phyloP scores from a whole-genome alignment of 1,140 invertebrate species.

The Charaxes varanes region DNA sequence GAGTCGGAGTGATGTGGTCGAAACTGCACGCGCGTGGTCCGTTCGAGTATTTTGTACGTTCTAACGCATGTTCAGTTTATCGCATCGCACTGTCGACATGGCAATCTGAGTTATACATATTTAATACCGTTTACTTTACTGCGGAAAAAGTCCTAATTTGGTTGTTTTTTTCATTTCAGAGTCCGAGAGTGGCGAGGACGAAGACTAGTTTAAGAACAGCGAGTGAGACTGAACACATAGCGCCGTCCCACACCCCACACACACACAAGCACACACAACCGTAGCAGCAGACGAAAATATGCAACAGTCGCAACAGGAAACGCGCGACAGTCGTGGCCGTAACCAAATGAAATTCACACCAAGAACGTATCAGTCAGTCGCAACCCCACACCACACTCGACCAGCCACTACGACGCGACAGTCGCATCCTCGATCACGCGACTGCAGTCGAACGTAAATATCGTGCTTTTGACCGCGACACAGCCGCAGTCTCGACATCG shows the following conservation, averaged over 20 bases:
- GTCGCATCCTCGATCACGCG: too few relatives aligned
- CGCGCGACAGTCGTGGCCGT: slow-evolving; percentile 12
- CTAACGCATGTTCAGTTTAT: slow-evolving; percentile 15
- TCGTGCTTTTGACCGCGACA: too few relatives aligned
- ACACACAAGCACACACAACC: slow-evolving; percentile 14
- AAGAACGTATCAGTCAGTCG: too few relatives aligned
- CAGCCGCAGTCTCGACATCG: too few relatives aligned
- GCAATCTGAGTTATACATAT: slow-evolving; percentile 44
- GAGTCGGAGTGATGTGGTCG: slow-evolving; percentile 43
- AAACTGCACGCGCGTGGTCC: slow-evolving; percentile 17
- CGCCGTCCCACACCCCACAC: slow-evolving; percentile 34
- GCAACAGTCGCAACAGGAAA: slow-evolving; percentile 2
- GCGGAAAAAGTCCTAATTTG: neutral
- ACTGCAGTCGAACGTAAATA: too few relatives aligned
- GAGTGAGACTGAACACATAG: slow-evolving; percentile 63
- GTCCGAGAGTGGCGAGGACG: slow-evolving; percentile 63
- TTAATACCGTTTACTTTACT: neutral
- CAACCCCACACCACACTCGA: slow-evolving; percentile 3
- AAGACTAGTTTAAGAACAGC: slow-evolving; percentile 68
- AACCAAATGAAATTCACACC: too few relatives aligned
- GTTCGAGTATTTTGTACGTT: slow-evolving; percentile 45
- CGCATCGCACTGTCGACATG: slow-evolving; percentile 42
- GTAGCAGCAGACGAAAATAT: too few relatives aligned
- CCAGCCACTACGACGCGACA: slow-evolving; percentile 14
- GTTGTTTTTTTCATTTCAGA: slow-evolving; percentile 33